These are phyloP conservation scores for Volucella bombylans DNA, from an alignment of 2,888 invertebrate genomes.

Conservation along the genomic window DNA sequence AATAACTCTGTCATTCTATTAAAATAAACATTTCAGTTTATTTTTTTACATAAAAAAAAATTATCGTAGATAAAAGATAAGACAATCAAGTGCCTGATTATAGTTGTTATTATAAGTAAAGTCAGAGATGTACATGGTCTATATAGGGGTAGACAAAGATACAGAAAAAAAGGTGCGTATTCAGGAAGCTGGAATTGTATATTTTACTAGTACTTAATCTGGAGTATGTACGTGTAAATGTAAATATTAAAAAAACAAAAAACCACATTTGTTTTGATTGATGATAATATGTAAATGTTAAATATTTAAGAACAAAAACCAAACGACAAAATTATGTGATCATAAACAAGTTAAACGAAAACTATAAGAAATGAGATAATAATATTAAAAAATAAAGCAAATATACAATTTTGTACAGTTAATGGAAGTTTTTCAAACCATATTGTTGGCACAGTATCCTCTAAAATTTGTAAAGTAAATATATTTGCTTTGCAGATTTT, in stretches of 20 bases:
- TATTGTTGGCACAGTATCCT: too few relatives aligned
- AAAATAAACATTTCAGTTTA: slow-evolving; percentile 2
- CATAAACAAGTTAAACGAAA: slow-evolving; percentile 25
- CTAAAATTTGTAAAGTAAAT: too few relatives aligned
- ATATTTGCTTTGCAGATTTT: too few relatives aligned
- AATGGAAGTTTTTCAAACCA: slow-evolving; percentile 4
- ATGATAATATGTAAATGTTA: slow-evolving; percentile 37
- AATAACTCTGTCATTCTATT: slow-evolving; percentile 13
- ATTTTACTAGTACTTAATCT: slow-evolving; percentile 59
- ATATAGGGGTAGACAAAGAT: neutral
- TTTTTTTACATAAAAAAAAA: slow-evolving; percentile 6
- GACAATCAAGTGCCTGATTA: slow-evolving; percentile 63
- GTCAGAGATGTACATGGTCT: neutral
- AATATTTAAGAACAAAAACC: slow-evolving; percentile 30
- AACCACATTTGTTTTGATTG: slow-evolving; percentile 17
- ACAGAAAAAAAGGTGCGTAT: neutral
- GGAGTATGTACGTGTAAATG: slow-evolving; percentile 20
- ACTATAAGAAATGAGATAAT: slow-evolving; percentile 12
- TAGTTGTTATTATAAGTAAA: slow-evolving; percentile 31
- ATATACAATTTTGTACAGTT: slow-evolving; percentile 70
- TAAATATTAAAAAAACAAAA: slow-evolving; percentile 19
- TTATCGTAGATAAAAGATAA: slow-evolving; percentile 47
- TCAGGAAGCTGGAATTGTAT: slow-evolving; percentile 32
- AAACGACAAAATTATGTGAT: slow-evolving; percentile 36
- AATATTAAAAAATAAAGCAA: slow-evolving; percentile 27